A percentile compares a stretch with the other conserved stretches of the same genome.
phyloP scores from a whole-genome alignment of 2,113 vertebrate genomes.

The Brachypodius melanocephalos region DNA sequence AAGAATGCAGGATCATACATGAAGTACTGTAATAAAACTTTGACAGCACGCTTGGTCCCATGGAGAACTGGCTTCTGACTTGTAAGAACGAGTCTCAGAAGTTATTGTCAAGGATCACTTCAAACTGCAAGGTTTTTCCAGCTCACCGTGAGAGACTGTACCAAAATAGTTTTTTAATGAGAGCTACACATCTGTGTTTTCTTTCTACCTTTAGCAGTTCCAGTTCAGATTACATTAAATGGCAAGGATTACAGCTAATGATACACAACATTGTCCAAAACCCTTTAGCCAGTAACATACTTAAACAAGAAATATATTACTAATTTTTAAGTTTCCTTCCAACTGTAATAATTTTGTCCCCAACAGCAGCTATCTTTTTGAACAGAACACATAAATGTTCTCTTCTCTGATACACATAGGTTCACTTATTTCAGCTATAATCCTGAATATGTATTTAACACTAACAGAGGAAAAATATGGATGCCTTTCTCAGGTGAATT shows the following conservation, averaged over 20 bases:
- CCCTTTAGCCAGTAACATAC: not conserved
- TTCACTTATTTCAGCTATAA: not conserved
- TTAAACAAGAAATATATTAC: not conserved
- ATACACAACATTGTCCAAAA: not conserved
- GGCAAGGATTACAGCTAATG: not conserved
- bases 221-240: not conserved
- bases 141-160: not conserved
- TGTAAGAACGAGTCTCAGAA: not conserved
- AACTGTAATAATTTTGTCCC: not conserved
- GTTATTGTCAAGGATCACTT: not conserved
- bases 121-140: not conserved
- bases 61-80: not conserved
- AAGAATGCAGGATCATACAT: not conserved
- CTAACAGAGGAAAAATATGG: not conserved
- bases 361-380: not conserved
- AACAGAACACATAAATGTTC: not conserved
- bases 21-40: not conserved
- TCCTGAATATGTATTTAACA: not conserved
- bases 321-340: not conserved
- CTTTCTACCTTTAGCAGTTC: not conserved
- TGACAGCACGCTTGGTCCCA: not conserved
- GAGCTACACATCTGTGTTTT: not conserved
- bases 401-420: accelerated
- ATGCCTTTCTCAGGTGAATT: not conserved
- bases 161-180: not conserved